These are phyloP conservation scores for Nothobranchius kuhntae DNA, from an alignment of 2,113 vertebrate species.

Conservation along the genomic window DNA sequence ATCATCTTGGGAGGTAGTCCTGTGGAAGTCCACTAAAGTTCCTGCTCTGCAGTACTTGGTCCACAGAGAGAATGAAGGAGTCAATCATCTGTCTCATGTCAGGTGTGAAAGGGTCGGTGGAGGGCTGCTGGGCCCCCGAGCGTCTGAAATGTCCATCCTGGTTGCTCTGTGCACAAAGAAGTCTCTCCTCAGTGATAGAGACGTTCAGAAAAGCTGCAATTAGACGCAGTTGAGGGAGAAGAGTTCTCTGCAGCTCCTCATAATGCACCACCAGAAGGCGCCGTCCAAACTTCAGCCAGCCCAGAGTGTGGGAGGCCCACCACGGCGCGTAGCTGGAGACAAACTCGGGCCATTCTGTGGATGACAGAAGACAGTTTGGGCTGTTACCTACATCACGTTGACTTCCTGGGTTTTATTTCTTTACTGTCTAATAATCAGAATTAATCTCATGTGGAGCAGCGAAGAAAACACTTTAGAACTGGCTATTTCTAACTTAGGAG, in stretches of 20 bases:
- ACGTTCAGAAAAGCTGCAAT: slow-evolving; percentile 87
- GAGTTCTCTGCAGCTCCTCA: slow-evolving; percentile 88
- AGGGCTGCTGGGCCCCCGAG: slow-evolving; percentile 81
- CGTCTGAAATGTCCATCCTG: slow-evolving; percentile 96
- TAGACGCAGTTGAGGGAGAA: slow-evolving; percentile 85
- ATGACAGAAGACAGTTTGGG: too few relatives aligned
- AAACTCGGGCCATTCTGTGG: slow-evolving; percentile 93
- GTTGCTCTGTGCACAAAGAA: slow-evolving; percentile 92
- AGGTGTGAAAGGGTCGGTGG: slow-evolving; percentile 88
- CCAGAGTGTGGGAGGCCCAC: slow-evolving; percentile 93
- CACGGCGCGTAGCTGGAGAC: slow-evolving; percentile 94
- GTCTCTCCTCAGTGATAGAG: slow-evolving; percentile 82
- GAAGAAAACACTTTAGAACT: too few relatives aligned
- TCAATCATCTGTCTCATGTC: slow-evolving; percentile 87
- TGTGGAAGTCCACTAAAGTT: slow-evolving; percentile 88
- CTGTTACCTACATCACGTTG: neutral
- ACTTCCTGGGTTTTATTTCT: neutral
- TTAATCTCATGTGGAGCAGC: too few relatives aligned
- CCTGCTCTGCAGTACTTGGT: slow-evolving; percentile 83
- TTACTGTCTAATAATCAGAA: too few relatives aligned
- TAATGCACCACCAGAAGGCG: slow-evolving; percentile 92
- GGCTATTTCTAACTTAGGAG: too few relatives aligned
- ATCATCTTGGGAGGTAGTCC: slow-evolving; percentile 92
- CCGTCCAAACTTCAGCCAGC: slow-evolving; percentile 89
- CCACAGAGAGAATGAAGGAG: slow-evolving; percentile 84